Evolutionary conservation across 1,140 invertebrate genomes (phyloP), one percentile per base, ranked within the genome.

Genomic region (Ceratoteleas bidentatus): DNA sequence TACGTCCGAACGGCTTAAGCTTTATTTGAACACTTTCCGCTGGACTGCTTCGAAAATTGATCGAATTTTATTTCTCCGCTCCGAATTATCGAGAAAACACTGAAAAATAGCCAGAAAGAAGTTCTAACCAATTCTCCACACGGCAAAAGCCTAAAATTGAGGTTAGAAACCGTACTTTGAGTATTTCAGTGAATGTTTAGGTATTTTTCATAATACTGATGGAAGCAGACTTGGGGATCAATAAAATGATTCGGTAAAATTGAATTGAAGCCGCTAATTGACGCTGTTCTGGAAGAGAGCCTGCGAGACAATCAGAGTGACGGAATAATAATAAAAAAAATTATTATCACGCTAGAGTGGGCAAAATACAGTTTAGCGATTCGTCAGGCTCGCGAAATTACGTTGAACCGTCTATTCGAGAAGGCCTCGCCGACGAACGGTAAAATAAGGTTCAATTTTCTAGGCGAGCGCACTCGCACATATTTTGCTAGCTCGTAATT

Each of bases 401-500:
- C 80, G 75, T 83, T 81, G 83, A 87, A 86, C 66, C 57, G 84
- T 81, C 72, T 38, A 45, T 58, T 43, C 60, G 68, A 70, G 79
- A 68, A 77, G 56, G 57, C 61, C 45, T 60, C 13, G 40, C 50
- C 56, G 47, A 68, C 45, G 80, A 78, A 69, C 68, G 74, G 60
- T 69, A 64, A 83, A 89, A 89, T 90, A 89, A 88, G 87, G 86
- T 86, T 85, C 85, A 88, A 90, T 90, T 90, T 90, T 90, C 88
- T 87, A 84, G 85, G 84, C 77, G 89, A 89, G 58, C 64, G 86
- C 84, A 62, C 85, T 83, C 68, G 81, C 74, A 80, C 74, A 74
- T 80, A 79, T 79, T 80, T 74, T 15, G 72, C 57, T 68, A 57
- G 62, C 56, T 77, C 73, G 85, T 86, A 87, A 87, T 87, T 87